phyloP scores from a whole-genome alignment of 30 jellyfish, hydroid and myxozoan genomes.

The Turritopsis rubra region DNA sequence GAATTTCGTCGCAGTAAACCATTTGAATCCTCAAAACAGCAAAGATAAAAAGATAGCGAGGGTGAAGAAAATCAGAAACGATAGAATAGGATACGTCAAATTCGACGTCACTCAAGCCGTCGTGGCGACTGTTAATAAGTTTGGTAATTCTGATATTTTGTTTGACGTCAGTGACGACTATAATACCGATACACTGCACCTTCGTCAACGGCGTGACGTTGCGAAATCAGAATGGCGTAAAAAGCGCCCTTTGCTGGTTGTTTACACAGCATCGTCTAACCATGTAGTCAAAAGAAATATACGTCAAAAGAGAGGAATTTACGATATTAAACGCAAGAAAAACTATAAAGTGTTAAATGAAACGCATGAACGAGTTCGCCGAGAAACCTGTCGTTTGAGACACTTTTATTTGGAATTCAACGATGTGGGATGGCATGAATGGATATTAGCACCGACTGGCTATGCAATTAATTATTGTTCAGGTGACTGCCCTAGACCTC shows the following conservation, averaged over 20 bases:
- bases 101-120: neutral
- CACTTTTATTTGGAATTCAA: constrained; percentile 57
- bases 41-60: neutral
- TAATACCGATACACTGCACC: neutral
- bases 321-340: constrained; percentile 21
- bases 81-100: constrained; percentile 11
- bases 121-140: neutral
- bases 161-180: neutral
- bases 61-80: neutral
- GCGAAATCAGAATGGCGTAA: constrained; percentile 52
- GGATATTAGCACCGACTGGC: constrained; percentile 69
- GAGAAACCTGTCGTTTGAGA: constrained; percentile 71
- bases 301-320: constrained; percentile 34
- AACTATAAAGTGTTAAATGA: constrained; percentile 40
- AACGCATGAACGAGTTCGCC: constrained; percentile 56
- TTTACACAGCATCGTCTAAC: constrained; percentile 39
- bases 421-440: constrained; percentile 73
- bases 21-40: neutral
- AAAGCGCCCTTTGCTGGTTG: constrained; percentile 63
- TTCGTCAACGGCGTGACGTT: constrained; percentile 20
- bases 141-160: neutral
- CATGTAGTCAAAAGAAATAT: neutral
- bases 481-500: constrained; percentile 88
- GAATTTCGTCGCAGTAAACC: neutral
- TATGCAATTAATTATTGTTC: constrained; percentile 71